Conservation (phyloP, 1,140 invertebrate species). For the Pararge aegeria region DNA sequence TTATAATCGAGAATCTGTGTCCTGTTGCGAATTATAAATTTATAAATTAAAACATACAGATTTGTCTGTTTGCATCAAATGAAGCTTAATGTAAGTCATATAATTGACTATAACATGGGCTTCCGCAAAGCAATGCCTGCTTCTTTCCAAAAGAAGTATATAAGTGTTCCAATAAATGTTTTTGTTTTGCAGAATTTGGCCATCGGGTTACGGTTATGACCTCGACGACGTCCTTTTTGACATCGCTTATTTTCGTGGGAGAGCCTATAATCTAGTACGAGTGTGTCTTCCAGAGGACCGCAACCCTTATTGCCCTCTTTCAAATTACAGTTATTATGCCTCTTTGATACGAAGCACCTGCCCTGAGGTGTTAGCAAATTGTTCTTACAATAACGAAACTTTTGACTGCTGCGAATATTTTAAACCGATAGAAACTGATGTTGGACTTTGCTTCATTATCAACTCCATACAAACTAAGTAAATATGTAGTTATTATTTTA, state of each 20-base stretch:
- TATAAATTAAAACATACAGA: too few relatives aligned
- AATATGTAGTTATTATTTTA: slow-evolving; percentile 3
- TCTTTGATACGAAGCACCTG: slow-evolving; percentile 81
- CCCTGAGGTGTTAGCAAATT: slow-evolving; percentile 77
- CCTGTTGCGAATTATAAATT: too few relatives aligned
- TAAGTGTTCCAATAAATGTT: too few relatives aligned
- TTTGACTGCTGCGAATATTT: slow-evolving; percentile 86
- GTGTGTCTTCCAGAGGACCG: slow-evolving; percentile 75
- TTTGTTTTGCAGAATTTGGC: slow-evolving; percentile 78
- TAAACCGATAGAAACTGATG: slow-evolving; percentile 82
- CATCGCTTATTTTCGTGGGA: slow-evolving; percentile 83
- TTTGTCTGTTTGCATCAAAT: too few relatives aligned
- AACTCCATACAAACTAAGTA: slow-evolving; percentile 82
- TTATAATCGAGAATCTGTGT: too few relatives aligned
- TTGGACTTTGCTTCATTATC: slow-evolving; percentile 83
- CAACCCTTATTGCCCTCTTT: slow-evolving; percentile 53
- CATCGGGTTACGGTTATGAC: slow-evolving; percentile 82
- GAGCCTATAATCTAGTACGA: slow-evolving; percentile 81
- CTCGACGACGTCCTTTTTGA: slow-evolving; percentile 84
- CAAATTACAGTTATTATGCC: slow-evolving; percentile 81
- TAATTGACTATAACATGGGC: too few relatives aligned
- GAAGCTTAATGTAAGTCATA: too few relatives aligned
- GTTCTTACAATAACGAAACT: slow-evolving; percentile 81
- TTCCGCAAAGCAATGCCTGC: too few relatives aligned
- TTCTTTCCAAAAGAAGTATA: too few relatives aligned